Percentiles rank a stretch among this genome's conserved stretches.
phyloP scores from a whole-genome alignment of 1,140 invertebrate genomes.

The Sitobion miscanthi region DNA sequence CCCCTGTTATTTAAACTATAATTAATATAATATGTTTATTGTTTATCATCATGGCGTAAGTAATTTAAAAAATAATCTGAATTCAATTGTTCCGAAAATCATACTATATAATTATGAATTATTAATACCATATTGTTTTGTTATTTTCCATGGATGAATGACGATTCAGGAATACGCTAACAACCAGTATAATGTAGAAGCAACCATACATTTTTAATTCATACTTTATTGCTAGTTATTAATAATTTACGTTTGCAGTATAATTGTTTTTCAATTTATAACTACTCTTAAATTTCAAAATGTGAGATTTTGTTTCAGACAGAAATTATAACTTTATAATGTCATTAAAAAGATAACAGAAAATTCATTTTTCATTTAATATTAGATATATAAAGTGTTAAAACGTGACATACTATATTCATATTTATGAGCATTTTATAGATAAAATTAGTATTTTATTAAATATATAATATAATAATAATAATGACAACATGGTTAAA shows the following conservation, averaged over 20 bases:
- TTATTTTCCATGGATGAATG: background rate
- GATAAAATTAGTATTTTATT: background rate
- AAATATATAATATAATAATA: background rate
- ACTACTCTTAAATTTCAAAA: background rate
- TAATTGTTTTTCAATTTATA: conserved; percentile 5
- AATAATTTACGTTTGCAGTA: background rate
- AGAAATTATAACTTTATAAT: background rate
- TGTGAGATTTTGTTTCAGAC: background rate
- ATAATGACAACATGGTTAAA: background rate
- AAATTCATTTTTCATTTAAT: conserved; percentile 6
- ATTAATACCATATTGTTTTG: background rate
- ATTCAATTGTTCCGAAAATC: background rate
- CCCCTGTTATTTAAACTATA: background rate
- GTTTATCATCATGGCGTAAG: background rate
- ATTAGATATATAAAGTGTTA: background rate
- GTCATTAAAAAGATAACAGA: background rate
- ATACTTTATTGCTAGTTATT: background rate
- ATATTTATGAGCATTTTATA: background rate
- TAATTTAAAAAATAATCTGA: background rate
- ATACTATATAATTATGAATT: background rate
- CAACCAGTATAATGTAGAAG: background rate
- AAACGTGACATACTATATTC: background rate
- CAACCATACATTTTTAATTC: background rate
- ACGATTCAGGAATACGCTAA: background rate
- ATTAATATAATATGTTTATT: background rate